Evolutionary conservation across 2,888 invertebrate species (phyloP).

Genomic region (Nemoura dubitans): DNA sequence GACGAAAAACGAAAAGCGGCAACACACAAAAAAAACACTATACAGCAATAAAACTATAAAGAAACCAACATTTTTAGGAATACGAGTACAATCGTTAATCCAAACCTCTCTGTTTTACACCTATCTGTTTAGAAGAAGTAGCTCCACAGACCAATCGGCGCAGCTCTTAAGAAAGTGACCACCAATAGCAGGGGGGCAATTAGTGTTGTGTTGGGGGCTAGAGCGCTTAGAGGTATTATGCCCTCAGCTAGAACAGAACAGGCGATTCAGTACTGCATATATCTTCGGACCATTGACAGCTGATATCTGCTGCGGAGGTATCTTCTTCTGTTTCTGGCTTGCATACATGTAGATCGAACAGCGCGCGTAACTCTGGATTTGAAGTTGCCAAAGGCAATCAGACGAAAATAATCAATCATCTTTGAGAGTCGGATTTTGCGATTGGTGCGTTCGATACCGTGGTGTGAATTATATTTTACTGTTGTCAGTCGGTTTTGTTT

Average conservation of each 20-base stretch:
- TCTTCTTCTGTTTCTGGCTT: background rate
- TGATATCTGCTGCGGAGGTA: background rate
- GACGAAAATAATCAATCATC: background rate
- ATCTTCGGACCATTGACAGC: slow-evolving; percentile 8
- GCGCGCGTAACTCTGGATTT: background rate
- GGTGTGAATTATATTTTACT: background rate
- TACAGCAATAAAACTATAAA: background rate
- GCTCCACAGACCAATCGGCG: background rate
- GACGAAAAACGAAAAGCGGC: background rate
- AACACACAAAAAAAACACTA: background rate
- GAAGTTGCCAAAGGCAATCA: background rate
- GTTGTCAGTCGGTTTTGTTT: background rate
- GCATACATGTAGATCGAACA: background rate
- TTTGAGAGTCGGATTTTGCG: background rate
- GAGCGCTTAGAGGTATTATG: slow-evolving; percentile 14
- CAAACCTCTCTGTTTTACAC: slow-evolving; percentile 3
- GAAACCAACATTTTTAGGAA: slow-evolving; percentile 16
- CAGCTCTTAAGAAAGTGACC: background rate
- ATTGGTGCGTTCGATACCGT: background rate
- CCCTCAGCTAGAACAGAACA: background rate
- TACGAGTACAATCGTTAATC: slow-evolving; percentile 14
- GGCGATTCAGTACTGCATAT: slow-evolving; percentile 14
- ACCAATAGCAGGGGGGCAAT: slow-evolving; percentile 7
- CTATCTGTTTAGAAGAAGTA: slow-evolving; percentile 22
- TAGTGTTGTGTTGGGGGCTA: background rate